A percentile compares a stretch with the other conserved stretches of the same genome.
Evolutionary conservation across 2,797 vertebrate species (phyloP).

Genomic region (Halcyon badia): DNA sequence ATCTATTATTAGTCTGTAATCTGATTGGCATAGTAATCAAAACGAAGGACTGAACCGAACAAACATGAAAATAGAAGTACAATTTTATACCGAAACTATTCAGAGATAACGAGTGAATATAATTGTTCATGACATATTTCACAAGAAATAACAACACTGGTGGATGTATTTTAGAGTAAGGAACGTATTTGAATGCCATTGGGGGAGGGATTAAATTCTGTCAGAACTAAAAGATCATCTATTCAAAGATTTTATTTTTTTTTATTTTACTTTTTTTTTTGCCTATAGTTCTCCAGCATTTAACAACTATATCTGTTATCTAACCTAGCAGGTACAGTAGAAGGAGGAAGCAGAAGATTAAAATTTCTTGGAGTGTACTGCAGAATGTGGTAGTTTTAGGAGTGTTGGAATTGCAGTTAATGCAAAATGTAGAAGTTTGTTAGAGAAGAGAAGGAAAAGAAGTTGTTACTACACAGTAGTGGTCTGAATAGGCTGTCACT

Average conservation of each 20-base stretch:
- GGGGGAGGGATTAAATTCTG: not conserved
- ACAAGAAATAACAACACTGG: not conserved
- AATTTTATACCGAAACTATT: not conserved
- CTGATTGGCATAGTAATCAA: not conserved
- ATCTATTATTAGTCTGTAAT: not conserved
- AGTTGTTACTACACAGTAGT: not conserved
- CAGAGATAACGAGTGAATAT: constrained; percentile 2
- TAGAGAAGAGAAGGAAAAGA: not conserved
- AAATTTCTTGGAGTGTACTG: not conserved
- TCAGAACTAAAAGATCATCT: not conserved
- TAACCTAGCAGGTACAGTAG: not conserved
- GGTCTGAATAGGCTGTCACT: not conserved
- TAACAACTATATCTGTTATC: not conserved
- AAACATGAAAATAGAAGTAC: not conserved
- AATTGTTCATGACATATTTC: constrained; percentile 30
- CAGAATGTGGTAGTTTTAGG: not conserved
- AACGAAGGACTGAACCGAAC: not conserved
- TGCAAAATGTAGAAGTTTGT: not conserved
- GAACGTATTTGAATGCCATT: not conserved
- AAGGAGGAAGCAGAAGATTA: not conserved
- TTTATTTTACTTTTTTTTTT: not conserved
- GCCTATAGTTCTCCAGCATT: not conserved
- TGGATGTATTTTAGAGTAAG: not conserved
- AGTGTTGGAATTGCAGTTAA: not conserved
- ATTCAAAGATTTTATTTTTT: not conserved